These are phyloP conservation scores for Cynocephalus volans DNA, from an alignment of 2,113 vertebrate genomes.

Conservation along the genomic window DNA sequence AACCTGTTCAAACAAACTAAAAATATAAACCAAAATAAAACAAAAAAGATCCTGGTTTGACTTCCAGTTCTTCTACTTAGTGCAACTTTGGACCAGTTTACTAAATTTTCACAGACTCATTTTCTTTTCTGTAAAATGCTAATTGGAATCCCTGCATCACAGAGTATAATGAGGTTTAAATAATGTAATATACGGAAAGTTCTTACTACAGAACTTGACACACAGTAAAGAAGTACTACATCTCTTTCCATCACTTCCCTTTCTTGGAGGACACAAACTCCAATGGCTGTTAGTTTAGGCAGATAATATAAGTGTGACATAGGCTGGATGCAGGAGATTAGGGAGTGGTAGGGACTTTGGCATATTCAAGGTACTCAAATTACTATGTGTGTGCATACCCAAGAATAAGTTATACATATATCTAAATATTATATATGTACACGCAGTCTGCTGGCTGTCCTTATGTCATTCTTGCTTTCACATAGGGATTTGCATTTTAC, in stretches of 20 bases:
- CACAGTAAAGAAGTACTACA: neutral
- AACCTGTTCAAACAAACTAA: conserved; percentile 17
- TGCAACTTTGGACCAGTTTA: neutral
- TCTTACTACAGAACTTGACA: neutral
- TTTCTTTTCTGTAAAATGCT: conserved; percentile 1
- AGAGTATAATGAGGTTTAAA: neutral
- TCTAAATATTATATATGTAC: neutral
- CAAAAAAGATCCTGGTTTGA: neutral
- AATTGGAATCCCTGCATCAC: neutral
- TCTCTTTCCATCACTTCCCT: neutral
- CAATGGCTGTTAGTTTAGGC: neutral
- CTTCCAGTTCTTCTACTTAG: neutral
- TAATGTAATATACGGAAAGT: neutral
- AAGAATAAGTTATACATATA: neutral
- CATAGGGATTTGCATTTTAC: neutral
- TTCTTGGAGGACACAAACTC: neutral
- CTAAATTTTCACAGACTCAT: neutral
- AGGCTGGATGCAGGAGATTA: neutral
- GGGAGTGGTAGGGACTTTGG: neutral
- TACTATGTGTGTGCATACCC: neutral
- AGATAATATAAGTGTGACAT: neutral
- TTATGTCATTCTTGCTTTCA: conserved; percentile 14
- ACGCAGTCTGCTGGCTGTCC: neutral
- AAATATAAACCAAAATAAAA: neutral
- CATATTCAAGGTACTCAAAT: neutral